phyloP scores from a whole-genome alignment of 1,140 invertebrate genomes.

The Macrobrachium nipponense region DNA sequence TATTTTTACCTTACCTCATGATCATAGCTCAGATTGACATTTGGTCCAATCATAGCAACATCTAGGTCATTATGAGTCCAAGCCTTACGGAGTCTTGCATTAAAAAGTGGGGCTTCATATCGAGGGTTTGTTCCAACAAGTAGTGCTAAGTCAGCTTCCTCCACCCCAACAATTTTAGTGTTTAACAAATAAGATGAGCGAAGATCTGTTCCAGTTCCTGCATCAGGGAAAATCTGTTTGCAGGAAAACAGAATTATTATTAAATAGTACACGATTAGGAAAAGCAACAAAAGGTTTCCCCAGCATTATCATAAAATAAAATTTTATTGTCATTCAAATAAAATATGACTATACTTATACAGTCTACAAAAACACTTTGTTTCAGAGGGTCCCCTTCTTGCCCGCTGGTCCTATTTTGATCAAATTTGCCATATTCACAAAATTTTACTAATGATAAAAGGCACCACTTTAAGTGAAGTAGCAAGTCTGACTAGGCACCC shows the following conservation, averaged over 20 bases:
- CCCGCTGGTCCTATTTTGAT: no score
- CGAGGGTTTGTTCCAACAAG: constrained; percentile 97
- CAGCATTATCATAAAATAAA: not conserved
- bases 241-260: not conserved
- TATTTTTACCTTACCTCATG: constrained; percentile 77
- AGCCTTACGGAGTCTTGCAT: constrained; percentile 93
- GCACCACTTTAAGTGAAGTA: no score
- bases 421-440: no score
- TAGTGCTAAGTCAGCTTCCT: constrained; percentile 93
- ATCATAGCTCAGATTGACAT: constrained; percentile 94
- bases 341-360: no score
- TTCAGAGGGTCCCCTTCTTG: no score
- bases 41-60: constrained; percentile 84
- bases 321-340: no score
- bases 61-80: constrained; percentile 88
- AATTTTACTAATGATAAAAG: no score
- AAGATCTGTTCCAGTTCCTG: constrained; percentile 88
- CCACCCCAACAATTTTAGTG: constrained; percentile 86
- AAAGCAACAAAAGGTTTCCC: not conserved
- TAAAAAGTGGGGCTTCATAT: constrained; percentile 95
- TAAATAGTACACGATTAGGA: not conserved
- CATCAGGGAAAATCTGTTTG: constrained; percentile 74
- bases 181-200: constrained; percentile 93
- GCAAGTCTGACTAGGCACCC: no score
- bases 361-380: no score